phyloP scores from a whole-genome alignment of 2,797 vertebrate genomes.

The Garrulus glandarius region DNA sequence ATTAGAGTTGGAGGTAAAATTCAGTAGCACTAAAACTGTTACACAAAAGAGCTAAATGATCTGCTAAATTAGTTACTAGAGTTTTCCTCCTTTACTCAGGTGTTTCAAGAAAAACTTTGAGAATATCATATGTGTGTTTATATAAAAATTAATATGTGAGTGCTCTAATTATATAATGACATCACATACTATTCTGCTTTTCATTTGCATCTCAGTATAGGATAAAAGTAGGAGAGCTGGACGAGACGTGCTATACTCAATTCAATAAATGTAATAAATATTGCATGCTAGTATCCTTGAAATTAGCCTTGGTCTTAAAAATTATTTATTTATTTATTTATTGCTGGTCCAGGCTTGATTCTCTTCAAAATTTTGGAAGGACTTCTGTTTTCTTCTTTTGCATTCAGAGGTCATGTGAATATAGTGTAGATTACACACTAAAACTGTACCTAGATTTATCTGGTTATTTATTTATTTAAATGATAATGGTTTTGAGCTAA shows the following conservation, averaged over 20 bases:
- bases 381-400: neutral
- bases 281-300: neutral
- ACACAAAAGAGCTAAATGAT: neutral
- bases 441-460: neutral
- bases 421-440: neutral
- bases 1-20: neutral
- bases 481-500: neutral
- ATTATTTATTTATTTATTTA: neutral
- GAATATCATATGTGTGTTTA: neutral
- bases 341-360: neutral
- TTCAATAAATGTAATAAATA: neutral
- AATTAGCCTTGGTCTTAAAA: neutral
- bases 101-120: neutral
- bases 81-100: neutral
- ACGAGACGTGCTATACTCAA: neutral
- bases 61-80: neutral
- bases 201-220: neutral
- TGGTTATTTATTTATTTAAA: neutral
- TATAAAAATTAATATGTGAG: neutral
- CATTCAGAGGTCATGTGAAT: neutral
- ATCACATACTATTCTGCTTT: neutral
- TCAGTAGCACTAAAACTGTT: neutral
- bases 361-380: neutral
- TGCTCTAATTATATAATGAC: neutral
- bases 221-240: neutral